These are phyloP conservation scores for Sebastiscus albofasciatus DNA, from an alignment of 2,797 vertebrate species.

Conservation along the genomic window DNA sequence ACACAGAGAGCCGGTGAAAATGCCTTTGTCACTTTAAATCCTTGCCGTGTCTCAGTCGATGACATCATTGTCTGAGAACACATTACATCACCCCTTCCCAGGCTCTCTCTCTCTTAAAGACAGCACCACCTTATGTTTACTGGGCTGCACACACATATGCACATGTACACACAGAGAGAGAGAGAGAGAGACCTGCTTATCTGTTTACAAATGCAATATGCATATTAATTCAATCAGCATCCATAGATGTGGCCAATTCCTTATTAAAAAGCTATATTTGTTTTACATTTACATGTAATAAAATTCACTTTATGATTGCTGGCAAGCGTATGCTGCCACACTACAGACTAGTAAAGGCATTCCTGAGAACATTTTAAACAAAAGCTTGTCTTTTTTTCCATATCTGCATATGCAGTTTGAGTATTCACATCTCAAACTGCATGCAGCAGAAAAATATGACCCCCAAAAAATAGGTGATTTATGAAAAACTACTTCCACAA, in stretches of 20 bases:
- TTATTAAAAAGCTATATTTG: not conserved
- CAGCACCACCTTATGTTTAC: conserved; percentile 81
- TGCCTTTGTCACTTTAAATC: conserved; percentile 84
- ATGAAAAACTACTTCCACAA: not conserved
- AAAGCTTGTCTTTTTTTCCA: not conserved
- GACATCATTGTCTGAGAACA: conserved; percentile 86
- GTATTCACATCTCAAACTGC: not conserved
- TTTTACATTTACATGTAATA: not conserved
- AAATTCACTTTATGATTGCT: not conserved
- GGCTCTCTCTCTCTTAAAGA: conserved; percentile 80
- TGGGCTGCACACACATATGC: conserved; percentile 49
- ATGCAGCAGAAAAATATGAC: not conserved
- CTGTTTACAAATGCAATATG: conserved; percentile 67
- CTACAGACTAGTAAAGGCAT: not conserved
- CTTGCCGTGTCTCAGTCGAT: conserved; percentile 79
- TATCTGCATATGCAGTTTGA: not conserved
- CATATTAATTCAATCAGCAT: conserved; percentile 42
- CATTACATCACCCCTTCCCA: conserved; percentile 85
- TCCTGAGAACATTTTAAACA: not conserved
- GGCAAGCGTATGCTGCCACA: not conserved
- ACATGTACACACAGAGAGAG: not conserved
- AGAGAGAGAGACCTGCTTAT: conserved; percentile 40
- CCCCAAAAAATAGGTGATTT: not conserved
- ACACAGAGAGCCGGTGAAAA: conserved; percentile 62
- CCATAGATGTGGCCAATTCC: not conserved